Conservation (phyloP, 1,140 invertebrate genomes). For the Gonatopus flavifemur region DNA sequence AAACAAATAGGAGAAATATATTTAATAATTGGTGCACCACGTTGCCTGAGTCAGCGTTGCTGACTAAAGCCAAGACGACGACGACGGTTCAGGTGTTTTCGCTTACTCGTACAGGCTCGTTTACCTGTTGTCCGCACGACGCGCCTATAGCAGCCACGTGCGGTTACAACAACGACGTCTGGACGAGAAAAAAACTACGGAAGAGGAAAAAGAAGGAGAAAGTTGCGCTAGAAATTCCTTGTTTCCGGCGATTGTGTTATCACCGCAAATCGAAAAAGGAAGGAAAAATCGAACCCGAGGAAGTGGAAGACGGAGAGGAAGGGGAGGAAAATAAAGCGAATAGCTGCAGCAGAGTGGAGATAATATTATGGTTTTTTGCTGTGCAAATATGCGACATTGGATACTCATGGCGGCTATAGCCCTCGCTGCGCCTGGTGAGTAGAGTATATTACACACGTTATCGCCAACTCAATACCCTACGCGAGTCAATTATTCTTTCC, state of each 20-base stretch:
- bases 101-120: slow-evolving; percentile 1
- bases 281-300: not conserved
- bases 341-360: slow-evolving; percentile 2
- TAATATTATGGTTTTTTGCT: slow-evolving; percentile 12
- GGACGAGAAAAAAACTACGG: slow-evolving; percentile 17
- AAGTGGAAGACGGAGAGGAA: slow-evolving; percentile 11
- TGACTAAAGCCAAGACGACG: slow-evolving; percentile 1
- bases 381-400: slow-evolving; percentile 54
- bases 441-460: too few species aligned
- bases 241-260: not conserved
- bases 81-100: not conserved
- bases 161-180: slow-evolving; percentile 31
- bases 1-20: too few species aligned
- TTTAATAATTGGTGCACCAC: slow-evolving; percentile 1
- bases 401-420: slow-evolving; percentile 56
- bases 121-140: slow-evolving; percentile 16
- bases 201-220: slow-evolving; percentile 20
- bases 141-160: slow-evolving; percentile 30
- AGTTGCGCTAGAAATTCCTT: not conserved
- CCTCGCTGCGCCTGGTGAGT: slow-evolving; percentile 56
- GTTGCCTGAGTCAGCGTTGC: not conserved
- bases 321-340: slow-evolving; percentile 24
- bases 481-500: too few species aligned
- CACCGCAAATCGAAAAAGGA: slow-evolving; percentile 18
- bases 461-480: slow-evolving; percentile 6